Conservation (phyloP, 2,888 invertebrate genomes). For the Salticus scenicus region DNA sequence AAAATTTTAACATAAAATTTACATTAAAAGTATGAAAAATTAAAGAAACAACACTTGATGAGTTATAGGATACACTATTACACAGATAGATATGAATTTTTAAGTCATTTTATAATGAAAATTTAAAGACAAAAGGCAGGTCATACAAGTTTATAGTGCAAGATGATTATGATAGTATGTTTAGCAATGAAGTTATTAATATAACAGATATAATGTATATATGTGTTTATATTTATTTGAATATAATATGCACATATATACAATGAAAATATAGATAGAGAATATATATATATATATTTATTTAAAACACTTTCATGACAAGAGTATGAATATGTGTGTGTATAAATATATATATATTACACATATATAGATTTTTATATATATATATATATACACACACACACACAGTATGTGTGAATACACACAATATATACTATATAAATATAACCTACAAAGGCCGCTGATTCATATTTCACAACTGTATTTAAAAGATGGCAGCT, state of each 20-base stretch:
- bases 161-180: slow-evolving; percentile 9
- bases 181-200: background rate
- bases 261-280: slow-evolving; percentile 1
- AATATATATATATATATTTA: slow-evolving; percentile 17
- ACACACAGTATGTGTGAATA: no score
- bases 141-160: slow-evolving; percentile 6
- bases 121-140: slow-evolving; percentile 20
- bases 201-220: background rate
- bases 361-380: background rate
- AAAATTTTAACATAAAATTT: background rate
- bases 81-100: slow-evolving; percentile 5
- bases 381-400: no score
- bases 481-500: slow-evolving; percentile 14
- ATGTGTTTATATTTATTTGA: slow-evolving; percentile 2
- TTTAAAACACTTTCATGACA: slow-evolving; percentile 13
- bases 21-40: no score
- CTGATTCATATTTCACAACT: slow-evolving; percentile 12
- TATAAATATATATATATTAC: background rate
- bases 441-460: slow-evolving; percentile 15
- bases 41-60: background rate
- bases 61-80: background rate
- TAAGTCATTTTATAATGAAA: slow-evolving; percentile 29
- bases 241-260: background rate
- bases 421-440: background rate
- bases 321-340: background rate